A percentile compares a stretch with the other conserved stretches of the same genome.
Evolutionary conservation across 2,797 vertebrate species (phyloP).

Genomic region (Onychomys torridus): DNA sequence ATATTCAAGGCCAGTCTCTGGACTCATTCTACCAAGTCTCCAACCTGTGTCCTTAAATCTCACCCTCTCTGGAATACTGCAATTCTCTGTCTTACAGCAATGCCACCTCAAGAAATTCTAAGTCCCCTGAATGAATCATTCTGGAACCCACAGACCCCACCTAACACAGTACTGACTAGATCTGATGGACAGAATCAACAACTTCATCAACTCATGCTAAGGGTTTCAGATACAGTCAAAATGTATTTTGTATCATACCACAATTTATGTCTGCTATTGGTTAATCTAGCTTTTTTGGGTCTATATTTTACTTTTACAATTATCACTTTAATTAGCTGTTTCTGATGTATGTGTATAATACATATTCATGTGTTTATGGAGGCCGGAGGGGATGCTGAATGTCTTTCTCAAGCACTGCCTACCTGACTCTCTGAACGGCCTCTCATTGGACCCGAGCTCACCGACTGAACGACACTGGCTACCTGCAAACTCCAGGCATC

Average conservation of each 20-base stretch:
- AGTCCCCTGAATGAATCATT: background rate
- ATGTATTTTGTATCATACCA: background rate
- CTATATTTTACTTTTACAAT: background rate
- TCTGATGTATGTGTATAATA: background rate
- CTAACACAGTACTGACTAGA: background rate
- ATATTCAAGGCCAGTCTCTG: background rate
- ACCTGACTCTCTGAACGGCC: background rate
- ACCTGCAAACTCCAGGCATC: background rate
- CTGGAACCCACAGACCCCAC: background rate
- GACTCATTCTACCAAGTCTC: background rate
- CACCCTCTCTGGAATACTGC: background rate
- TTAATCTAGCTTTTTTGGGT: slow-evolving; percentile 49
- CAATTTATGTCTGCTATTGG: slow-evolving; percentile 19
- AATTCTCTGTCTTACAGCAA: background rate
- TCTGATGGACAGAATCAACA: slow-evolving; percentile 24
- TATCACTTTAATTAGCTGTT: background rate
- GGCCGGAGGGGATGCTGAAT: background rate
- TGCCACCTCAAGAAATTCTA: background rate
- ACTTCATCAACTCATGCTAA: background rate
- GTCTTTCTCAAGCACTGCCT: background rate
- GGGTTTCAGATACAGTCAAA: slow-evolving; percentile 9
- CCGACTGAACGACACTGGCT: background rate
- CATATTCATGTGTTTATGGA: background rate
- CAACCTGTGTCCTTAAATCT: background rate
- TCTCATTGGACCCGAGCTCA: background rate